Conservation (phyloP, 35 echinoderm and acorn worm genomes). For the Chiridota heheva region DNA sequence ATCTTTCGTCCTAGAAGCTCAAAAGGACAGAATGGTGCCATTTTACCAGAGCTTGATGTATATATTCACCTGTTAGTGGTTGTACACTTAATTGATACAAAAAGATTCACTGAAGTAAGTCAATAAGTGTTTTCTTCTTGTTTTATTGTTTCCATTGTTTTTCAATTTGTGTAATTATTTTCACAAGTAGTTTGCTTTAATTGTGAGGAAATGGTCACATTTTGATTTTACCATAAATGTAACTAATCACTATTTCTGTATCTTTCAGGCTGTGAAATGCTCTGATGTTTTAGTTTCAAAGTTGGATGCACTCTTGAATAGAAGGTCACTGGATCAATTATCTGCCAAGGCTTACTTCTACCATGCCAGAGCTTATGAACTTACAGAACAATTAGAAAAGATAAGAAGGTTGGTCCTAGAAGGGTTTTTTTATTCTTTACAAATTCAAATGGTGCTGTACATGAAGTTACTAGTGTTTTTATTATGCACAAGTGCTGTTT, state of each 20-base stretch:
- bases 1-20: constrained; percentile 79
- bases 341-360: constrained; percentile 99
- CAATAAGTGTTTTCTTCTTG: not conserved
- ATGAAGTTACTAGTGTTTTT: too few relatives aligned
- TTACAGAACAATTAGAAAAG: constrained; percentile 83
- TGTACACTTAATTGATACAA: constrained; percentile 83
- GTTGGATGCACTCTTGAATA: constrained; percentile 75
- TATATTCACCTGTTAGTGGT: constrained; percentile 94
- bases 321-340: constrained; percentile 86
- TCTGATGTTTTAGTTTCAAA: constrained; percentile 82
- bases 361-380: constrained; percentile 94
- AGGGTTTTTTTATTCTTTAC: too few relatives aligned
- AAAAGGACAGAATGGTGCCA: constrained; percentile 60
- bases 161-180: too few relatives aligned
- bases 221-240: too few relatives aligned
- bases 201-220: too few relatives aligned
- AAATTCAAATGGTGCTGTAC: too few relatives aligned
- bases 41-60: constrained; percentile 81
- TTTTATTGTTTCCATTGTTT: too few relatives aligned
- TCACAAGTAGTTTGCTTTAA: too few relatives aligned
- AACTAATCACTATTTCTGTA: too few relatives aligned
- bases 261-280: constrained; percentile 93
- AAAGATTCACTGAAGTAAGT: constrained; percentile 80
- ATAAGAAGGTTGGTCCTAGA: constrained; percentile 73
- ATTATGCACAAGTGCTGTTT: too few relatives aligned